Conservation (phyloP, 2,113 vertebrate species). For the Phylloscopus trochilus region DNA sequence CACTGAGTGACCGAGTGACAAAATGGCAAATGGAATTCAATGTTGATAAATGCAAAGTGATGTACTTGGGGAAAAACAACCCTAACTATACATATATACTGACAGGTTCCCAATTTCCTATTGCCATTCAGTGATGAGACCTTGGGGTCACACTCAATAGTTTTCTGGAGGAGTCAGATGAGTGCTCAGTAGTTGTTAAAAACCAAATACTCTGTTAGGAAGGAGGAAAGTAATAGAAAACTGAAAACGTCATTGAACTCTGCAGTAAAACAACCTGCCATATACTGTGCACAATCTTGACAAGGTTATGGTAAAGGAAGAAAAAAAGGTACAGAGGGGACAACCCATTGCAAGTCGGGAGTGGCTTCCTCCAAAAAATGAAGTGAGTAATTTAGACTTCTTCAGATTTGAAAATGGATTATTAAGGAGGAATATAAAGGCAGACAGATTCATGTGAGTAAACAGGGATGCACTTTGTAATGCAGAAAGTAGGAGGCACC, state of each 20-base stretch:
- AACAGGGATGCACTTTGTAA: background rate
- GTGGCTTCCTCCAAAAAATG: background rate
- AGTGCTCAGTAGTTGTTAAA: slow-evolving; percentile 10
- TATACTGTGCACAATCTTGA: background rate
- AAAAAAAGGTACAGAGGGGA: background rate
- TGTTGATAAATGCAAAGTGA: slow-evolving; percentile 43
- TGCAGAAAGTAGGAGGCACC: background rate
- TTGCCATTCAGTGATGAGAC: slow-evolving; percentile 2
- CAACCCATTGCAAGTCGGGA: background rate
- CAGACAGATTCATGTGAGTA: background rate
- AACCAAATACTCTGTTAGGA: slow-evolving; percentile 1
- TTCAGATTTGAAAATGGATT: background rate
- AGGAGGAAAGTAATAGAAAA: slow-evolving; percentile 36
- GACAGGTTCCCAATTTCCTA: slow-evolving; percentile 31
- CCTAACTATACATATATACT: slow-evolving; percentile 4
- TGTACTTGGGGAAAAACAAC: slow-evolving; percentile 8
- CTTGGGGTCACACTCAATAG: slow-evolving; percentile 16
- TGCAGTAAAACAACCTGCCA: background rate
- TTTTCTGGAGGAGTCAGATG: slow-evolving; percentile 32
- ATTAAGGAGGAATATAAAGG: background rate
- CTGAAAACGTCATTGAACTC: background rate
- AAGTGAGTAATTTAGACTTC: background rate
- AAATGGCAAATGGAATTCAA: slow-evolving; percentile 45
- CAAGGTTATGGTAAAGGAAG: background rate
- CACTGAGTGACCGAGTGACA: background rate